Percentiles rank a stretch among this genome's conserved stretches.
Conservation (phyloP, 2,113 vertebrate species). For the Thermophis baileyi region DNA sequence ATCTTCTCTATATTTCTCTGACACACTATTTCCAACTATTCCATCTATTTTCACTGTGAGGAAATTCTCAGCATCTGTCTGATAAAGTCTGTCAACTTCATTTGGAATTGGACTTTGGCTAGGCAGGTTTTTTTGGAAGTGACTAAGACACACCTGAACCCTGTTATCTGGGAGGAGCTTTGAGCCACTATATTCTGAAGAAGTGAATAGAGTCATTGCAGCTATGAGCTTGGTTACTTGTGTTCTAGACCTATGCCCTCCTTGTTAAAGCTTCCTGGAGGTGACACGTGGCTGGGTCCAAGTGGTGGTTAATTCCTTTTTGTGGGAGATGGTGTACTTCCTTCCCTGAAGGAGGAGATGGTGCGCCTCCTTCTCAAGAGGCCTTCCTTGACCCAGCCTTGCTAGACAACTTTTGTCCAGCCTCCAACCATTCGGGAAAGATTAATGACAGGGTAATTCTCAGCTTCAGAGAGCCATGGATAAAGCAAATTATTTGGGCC, state of each 20-base stretch:
- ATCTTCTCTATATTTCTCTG: neutral
- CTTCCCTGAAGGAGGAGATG: neutral
- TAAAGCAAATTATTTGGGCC: neutral
- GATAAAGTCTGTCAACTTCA: neutral
- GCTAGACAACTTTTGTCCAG: neutral
- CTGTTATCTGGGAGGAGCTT: neutral
- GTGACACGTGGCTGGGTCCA: neutral
- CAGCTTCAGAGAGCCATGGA: neutral
- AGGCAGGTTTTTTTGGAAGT: neutral
- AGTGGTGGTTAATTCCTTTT: neutral
- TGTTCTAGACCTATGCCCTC: neutral
- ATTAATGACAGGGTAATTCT: neutral
- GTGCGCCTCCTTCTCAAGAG: neutral
- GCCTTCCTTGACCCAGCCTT: neutral
- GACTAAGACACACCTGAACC: neutral
- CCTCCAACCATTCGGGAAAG: neutral
- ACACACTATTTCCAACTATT: neutral
- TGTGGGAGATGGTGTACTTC: too few relatives aligned
- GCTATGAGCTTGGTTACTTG: neutral
- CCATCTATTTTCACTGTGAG: neutral
- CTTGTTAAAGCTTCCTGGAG: neutral
- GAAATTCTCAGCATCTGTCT: neutral
- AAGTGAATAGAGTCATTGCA: neutral
- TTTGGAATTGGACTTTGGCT: neutral
- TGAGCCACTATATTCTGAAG: neutral